These are phyloP conservation scores for Pelusios castaneus DNA, from an alignment of 2,113 vertebrate genomes.

Conservation along the genomic window DNA sequence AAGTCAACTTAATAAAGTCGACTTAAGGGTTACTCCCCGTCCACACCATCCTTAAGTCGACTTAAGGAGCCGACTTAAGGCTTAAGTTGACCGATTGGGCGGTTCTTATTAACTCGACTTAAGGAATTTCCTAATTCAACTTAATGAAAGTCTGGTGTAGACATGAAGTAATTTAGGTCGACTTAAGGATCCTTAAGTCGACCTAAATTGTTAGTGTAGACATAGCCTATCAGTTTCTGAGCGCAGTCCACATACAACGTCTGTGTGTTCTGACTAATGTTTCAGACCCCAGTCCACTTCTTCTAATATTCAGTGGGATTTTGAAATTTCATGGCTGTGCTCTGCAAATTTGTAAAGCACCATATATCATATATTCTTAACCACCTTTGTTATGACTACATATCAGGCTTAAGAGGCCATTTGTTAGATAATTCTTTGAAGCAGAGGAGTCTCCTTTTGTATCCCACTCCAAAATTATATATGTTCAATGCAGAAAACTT, in stretches of 20 bases:
- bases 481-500: not conserved
- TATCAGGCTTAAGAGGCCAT: not conserved
- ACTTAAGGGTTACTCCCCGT: no score
- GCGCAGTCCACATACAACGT: not conserved
- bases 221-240: not conserved
- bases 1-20: no score
- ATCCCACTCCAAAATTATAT: not conserved
- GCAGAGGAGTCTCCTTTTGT: accelerated
- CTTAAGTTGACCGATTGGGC: no score
- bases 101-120: no score
- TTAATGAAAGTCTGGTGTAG: no score
- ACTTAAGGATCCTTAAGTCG: no score
- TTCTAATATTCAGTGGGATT: not conserved
- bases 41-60: no score
- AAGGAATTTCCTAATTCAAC: no score
- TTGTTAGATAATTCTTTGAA: not conserved
- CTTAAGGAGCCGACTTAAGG: no score
- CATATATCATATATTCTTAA: not conserved
- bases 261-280: not conserved
- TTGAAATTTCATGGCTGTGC: not conserved
- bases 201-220: no score
- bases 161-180: no score
- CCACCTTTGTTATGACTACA: not conserved
- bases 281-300: not conserved
- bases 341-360: not conserved